Conservation (phyloP, 2,888 invertebrate genomes). For the Hydriomena furcata region DNA sequence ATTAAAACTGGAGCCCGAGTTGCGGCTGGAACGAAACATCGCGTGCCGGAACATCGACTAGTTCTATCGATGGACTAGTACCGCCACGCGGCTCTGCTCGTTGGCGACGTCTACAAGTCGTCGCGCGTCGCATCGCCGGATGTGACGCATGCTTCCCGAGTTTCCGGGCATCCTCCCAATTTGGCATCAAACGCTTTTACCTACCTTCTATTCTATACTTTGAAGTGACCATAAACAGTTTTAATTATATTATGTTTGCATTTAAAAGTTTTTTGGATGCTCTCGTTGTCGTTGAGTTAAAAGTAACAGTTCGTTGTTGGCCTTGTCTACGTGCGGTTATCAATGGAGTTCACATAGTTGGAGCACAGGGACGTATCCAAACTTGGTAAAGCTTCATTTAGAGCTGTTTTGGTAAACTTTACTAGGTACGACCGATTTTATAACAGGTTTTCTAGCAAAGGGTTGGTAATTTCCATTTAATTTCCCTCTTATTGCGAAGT, state of each 20-base stretch:
- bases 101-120: not conserved
- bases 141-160: not conserved
- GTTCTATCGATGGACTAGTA: not conserved
- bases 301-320: too few species aligned
- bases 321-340: too few species aligned
- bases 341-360: too few species aligned
- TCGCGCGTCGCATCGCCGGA: not conserved
- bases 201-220: not conserved
- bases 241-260: too few species aligned
- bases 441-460: not conserved
- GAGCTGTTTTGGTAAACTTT: too few species aligned
- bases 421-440: too few species aligned
- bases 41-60: slow-evolving; percentile 17
- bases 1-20: slow-evolving; percentile 38
- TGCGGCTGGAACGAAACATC: slow-evolving; percentile 15
- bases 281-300: not conserved
- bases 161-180: slow-evolving; percentile 21
- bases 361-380: too few species aligned
- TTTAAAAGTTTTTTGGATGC: not conserved
- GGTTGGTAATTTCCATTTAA: slow-evolving; percentile 12
- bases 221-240: not conserved
- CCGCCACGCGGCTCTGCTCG: not conserved
- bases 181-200: slow-evolving; percentile 21
- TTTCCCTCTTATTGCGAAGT: slow-evolving; percentile 5
- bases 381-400: too few species aligned